Base-by-base conservation (phyloP, 2,888 invertebrate genomes). In the Lithosia quadra region DNA sequence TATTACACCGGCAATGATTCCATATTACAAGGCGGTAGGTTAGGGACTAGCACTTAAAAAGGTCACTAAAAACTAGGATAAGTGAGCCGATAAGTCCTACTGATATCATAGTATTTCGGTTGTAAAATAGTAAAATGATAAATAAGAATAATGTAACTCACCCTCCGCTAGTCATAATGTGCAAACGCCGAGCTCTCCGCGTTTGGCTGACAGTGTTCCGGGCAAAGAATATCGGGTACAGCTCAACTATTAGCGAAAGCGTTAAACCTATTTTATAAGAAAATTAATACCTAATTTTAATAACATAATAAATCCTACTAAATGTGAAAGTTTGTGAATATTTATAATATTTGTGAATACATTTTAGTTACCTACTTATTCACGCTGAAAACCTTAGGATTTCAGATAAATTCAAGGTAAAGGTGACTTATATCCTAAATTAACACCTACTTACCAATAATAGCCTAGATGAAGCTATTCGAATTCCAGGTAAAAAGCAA, bases 161-260 rank as follows among this genome's bases (percentile, higher is more conserved):
- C 79, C 87, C 89, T 90, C 87, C 87, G 89, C 91, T 88, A 88
- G 90, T 92, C 93, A 92, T 93, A 93, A 94, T 93, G 93, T 93
- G 94, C 92, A 93, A 94, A 93, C 90, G 93, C 91, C 90, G 90
- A 90, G 91, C 93, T 91, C 91, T 92, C 92, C 89, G 88, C 92
- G 88, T 92, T 92, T 90, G 91, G 93, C 93, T 93, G 94, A 93
- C 94, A 92, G 85, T 90, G 91, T 91, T 89, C 86, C 88, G 86
- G 86, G 82, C 85, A 85, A 84, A 84, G 83, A 82, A 83, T 77
- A 66, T 64, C 62, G 63, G 78, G 85, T 80, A 9, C n/a, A 79
- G 88, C 63, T 67, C 63, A 69, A 86, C 55, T 87, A 22, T 2
- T 2, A 87, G 90, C 90, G 90, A 69, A 24, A 5, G 39, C 24